Evolutionary conservation across 37 sponge, comb jelly and placozoan species (phyloP), one percentile per base, ranked within the genome.

Genomic region (Tethya wilhelma): DNA sequence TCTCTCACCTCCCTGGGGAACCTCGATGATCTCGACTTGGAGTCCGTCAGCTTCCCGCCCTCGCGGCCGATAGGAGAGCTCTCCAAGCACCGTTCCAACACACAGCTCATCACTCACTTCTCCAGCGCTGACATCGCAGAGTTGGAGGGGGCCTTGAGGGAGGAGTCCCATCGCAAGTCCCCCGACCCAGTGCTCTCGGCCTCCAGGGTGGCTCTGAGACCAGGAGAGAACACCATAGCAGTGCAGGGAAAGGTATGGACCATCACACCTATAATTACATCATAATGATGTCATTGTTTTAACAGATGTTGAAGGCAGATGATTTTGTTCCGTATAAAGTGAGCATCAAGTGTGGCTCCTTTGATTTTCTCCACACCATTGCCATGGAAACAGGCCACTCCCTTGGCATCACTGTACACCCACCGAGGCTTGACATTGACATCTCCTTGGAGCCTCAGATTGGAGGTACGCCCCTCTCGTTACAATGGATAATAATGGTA

Each of bases 41-140:
- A 56, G 56, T 42, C 59, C 32, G 22, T 6, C 46, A 1, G 7
- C 33, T 22, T 30, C 2, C 64, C 73, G 23, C 36, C 9, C 17
- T 81, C 82, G 36, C 25, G 82, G 44, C 82, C 82, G 23, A 81
- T 81, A 34, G 82, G 82, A 36, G n/a, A 75, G 75, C 11, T 49
- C 0, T 19, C 19, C 59, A 75, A 75, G 42, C 37, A 26, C 42
- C 59, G 75, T 58, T 1, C 75, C 59, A 60, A n/a, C 28, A 66
- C 44, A 7, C 5, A 36, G 0, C 59, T 30, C 4, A 74, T 73
- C 55, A 63, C 58, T 2, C 75, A 65, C 67, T 67, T 78, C 0
- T 67, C 43, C 20, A 53, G 56, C 28, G 41, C 76, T 17, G 74
- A 59, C 23, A 55, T 69, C 14, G 36, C 59, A 12, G 84, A 75